These are phyloP conservation scores for Mionectes macconnelli DNA, from an alignment of 2,113 vertebrate species.

Conservation along the genomic window DNA sequence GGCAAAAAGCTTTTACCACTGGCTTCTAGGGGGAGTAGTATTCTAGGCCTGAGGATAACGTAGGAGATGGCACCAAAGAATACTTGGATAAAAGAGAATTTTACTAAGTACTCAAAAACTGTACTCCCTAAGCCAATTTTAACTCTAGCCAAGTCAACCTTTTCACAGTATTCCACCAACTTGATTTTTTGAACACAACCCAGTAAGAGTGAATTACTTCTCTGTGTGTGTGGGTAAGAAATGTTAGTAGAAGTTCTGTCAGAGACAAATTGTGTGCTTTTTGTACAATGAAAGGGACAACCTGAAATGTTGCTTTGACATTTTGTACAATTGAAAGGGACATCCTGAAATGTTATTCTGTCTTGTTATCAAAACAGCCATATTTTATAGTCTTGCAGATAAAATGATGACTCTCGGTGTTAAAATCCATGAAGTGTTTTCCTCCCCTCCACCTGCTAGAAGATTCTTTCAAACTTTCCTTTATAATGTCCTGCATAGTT, in stretches of 20 bases:
- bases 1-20: not conserved
- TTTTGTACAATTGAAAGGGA: not conserved
- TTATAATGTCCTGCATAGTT: not conserved
- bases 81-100: not conserved
- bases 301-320: not conserved
- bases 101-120: not conserved
- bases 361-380: not conserved
- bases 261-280: not conserved
- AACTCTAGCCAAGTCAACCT: not conserved
- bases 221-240: not conserved
- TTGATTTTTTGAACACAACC: not conserved
- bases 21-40: not conserved
- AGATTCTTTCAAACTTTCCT: not conserved
- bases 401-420: not conserved
- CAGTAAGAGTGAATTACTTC: not conserved
- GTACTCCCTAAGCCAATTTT: not conserved
- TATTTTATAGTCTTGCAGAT: not conserved
- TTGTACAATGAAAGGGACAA: not conserved
- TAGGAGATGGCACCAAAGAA: not conserved
- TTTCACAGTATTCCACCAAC: not conserved
- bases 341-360: not conserved
- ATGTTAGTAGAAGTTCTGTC: not conserved
- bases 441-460: not conserved
- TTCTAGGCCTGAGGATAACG: not conserved
- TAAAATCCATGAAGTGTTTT: not conserved